Percentiles rank a stretch among this genome's conserved stretches.
These are phyloP conservation scores for Syngnathus floridae DNA, from an alignment of 2,113 vertebrate species.

Conservation along the genomic window DNA sequence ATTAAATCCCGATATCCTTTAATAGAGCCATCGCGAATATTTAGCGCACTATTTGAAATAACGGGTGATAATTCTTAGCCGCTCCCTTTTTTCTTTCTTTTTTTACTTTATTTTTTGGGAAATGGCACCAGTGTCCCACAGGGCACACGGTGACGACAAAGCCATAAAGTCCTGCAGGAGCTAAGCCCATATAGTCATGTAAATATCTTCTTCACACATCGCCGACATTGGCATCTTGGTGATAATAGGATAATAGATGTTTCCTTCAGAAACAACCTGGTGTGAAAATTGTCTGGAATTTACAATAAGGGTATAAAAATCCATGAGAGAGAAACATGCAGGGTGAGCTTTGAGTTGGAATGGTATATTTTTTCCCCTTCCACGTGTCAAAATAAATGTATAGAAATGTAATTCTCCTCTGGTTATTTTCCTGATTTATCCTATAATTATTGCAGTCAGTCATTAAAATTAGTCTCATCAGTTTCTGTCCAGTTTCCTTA, in stretches of 20 bases:
- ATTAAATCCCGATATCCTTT: not conserved
- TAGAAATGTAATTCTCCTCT: not conserved
- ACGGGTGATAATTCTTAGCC: not conserved
- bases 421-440: constrained; percentile 13
- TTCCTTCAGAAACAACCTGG: constrained; percentile 56
- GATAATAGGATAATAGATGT: constrained; percentile 72
- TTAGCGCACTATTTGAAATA: not conserved
- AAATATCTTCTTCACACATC: constrained; percentile 68
- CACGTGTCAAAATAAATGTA: not conserved
- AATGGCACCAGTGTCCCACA: constrained; percentile 49
- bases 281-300: constrained; percentile 66
- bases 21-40: not conserved
- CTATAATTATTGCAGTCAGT: constrained; percentile 3
- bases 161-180: constrained; percentile 63
- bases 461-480: constrained; percentile 17
- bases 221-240: constrained; percentile 59
- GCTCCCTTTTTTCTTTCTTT: too few relatives aligned
- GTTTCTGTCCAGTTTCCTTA: constrained; percentile 42
- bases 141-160: constrained; percentile 46
- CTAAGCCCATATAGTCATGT: constrained; percentile 62
- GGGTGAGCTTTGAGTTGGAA: not conserved
- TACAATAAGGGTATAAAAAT: constrained; percentile 42
- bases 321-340: constrained; percentile 7
- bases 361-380: not conserved
- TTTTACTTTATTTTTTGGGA: constrained; percentile 21